Base-by-base conservation (phyloP, 2,797 vertebrate genomes). In the Brachyalestes nurse region DNA sequence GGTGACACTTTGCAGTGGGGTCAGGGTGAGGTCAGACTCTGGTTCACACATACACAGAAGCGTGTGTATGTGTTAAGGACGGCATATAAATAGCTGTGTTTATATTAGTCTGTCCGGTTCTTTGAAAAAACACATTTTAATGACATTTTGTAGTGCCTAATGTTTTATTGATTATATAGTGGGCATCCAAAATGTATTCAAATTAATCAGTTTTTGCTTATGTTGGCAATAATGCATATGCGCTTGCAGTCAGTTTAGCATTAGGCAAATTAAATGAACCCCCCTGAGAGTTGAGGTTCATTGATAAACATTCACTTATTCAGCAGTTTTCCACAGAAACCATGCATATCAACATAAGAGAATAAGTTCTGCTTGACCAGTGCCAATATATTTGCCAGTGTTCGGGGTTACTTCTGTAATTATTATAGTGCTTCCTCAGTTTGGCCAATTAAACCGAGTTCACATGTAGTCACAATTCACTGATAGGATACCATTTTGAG, bases 11-110 rank as follows among this genome's bases (percentile, higher is more conserved):
- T 61, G 55, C 62, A 34, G 38, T 72, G 72, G 66, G 78, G 53
- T 80, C 47, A 85, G 78, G 34, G 58, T 62, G 21, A 69, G 69
- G 74, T 85, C 65, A 81, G 25, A 28, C 1, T 0, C 51, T 13
- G 19, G 34, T 5, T 66, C 42, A 38, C 25, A 76, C 3, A 40
- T 51, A 23, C 14, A 38, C 4, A 34, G 23, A 1, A 58, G 65
- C 16, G 23, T 14, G 65, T 71, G 40, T 75, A 66, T 28, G 28
- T 25, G n/a, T 82, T 58, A 21, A 49, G 12, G 23, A 49, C 51
- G 67, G 40, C 34, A 40, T 42, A 12, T 21, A 23, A 21, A 49
- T 16, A 23, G 42, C 42, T 51, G 2, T 23, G 6, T 4, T 25
- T 49, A 21, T 67, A 17, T 19, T 62, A 25, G 25, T 62, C 60